phyloP scores from a whole-genome alignment of 2,797 vertebrate genomes.

The Limnodromus scolopaceus region DNA sequence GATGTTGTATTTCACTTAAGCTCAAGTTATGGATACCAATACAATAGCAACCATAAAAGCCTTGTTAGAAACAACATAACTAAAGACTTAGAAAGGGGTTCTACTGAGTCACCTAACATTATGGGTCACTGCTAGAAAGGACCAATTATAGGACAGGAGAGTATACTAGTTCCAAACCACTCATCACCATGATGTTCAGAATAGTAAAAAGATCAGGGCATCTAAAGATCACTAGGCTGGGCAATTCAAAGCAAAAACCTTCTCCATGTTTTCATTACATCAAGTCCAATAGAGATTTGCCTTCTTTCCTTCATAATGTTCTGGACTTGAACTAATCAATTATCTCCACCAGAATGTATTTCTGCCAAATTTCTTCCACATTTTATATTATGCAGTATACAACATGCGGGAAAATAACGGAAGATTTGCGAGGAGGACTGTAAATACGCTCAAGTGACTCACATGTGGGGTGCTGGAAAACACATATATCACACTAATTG shows the following conservation, averaged over 20 bases:
- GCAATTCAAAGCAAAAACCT: not conserved
- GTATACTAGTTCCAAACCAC: not conserved
- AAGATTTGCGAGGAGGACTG: no score
- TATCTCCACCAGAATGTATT: not conserved
- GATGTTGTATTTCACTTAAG: not conserved
- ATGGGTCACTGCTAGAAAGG: not conserved
- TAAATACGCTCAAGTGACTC: no score
- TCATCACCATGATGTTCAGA: not conserved
- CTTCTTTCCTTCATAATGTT: not conserved
- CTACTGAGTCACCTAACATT: not conserved
- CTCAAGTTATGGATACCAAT: not conserved
- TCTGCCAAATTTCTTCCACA: not conserved
- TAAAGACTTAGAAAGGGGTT: not conserved
- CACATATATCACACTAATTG: no score
- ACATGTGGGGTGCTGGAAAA: no score
- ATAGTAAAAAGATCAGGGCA: not conserved
- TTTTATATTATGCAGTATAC: not conserved
- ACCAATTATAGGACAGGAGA: not conserved
- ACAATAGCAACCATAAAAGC: not conserved
- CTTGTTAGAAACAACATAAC: not conserved
- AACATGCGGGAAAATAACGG: not conserved
- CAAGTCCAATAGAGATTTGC: not conserved
- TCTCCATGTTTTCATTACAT: not conserved
- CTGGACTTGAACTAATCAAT: not conserved
- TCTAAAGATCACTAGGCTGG: not conserved